Evolutionary conservation across 2,888 invertebrate genomes (phyloP), one percentile per base, ranked within the genome.

Genomic region (Philopedon plagiatum): DNA sequence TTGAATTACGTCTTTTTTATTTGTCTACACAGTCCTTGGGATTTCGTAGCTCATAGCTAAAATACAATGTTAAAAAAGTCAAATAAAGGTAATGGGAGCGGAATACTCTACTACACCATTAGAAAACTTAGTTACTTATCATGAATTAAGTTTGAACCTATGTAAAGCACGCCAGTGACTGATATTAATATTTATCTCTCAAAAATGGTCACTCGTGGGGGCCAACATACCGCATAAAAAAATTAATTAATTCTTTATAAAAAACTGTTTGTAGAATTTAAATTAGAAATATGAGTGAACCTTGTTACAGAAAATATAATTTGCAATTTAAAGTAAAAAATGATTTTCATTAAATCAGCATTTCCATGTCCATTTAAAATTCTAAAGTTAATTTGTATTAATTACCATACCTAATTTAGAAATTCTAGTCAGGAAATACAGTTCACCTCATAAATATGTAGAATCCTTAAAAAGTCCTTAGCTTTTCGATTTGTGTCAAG

Each of bases 321-420:
- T 44, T 65, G 19, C 37, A 58, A 37, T 39, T 34, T 58, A 58
- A 58, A 58, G 15, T 39, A 41, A 39, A 58, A 58, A 34, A 23
- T 58, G 21, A 26, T 39, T 58, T 39, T 18, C 58, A 58, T 56
- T 56, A 56, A 56, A 56, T 32, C 56, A 32, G 32, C 56, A 32
- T 57, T 41, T 58, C 18, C 19, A 37, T 58, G 37, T 58, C 76
- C 77, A 75, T 76, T 79, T 76, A 77, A 78, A 79, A 78, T 79
- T 76, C 75, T 70, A 65, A 66, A 71, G 67, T 76, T 67, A 75
- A 71, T 76, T 76, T 75, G 77, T 76, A 79, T 80, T 78, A 79
- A 80, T 78, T 78, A 77, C 75, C 78, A 80, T 80, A 75, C 78
- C 77, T 79, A 77, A 78, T 79, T 78, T 76, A 76, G 73, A 79